Conservation (phyloP, 2,888 invertebrate species). For the Cenopis cana region DNA sequence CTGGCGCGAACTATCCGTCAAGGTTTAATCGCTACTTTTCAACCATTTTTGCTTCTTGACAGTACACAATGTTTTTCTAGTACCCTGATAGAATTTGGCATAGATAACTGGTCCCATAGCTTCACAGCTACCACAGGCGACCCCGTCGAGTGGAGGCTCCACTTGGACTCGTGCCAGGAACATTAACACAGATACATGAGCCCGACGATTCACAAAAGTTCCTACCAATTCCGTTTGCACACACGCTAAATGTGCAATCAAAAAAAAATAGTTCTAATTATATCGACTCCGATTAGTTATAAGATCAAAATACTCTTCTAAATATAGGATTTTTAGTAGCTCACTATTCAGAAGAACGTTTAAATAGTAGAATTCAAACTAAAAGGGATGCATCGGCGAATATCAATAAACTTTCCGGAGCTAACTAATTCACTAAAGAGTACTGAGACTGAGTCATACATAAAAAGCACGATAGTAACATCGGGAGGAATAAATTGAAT, state of each 20-base stretch:
- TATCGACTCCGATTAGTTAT: neutral
- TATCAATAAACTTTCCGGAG: conserved; percentile 14
- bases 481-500: conserved; percentile 47
- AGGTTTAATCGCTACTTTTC: conserved; percentile 5
- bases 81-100: conserved; percentile 69
- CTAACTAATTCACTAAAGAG: conserved; percentile 34
- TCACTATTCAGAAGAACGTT: neutral
- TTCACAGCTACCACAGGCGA: conserved; percentile 59
- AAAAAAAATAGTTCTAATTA: neutral
- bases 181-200: conserved; percentile 70
- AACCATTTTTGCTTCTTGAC: conserved; percentile 1
- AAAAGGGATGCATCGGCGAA: conserved; percentile 1
- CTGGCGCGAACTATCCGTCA: neutral
- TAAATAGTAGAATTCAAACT: neutral
- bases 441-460: conserved; percentile 13
- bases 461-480: conserved; percentile 42
- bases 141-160: conserved; percentile 61
- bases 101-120: conserved; percentile 52
- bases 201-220: conserved; percentile 31
- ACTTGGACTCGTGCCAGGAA: conserved; percentile 72
- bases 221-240: conserved; percentile 9
- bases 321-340: neutral
- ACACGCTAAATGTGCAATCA: neutral
- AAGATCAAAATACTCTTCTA: neutral
- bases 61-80: conserved; percentile 50